Conservation (phyloP, 2,113 vertebrate genomes). For the Theristicus caerulescens region DNA sequence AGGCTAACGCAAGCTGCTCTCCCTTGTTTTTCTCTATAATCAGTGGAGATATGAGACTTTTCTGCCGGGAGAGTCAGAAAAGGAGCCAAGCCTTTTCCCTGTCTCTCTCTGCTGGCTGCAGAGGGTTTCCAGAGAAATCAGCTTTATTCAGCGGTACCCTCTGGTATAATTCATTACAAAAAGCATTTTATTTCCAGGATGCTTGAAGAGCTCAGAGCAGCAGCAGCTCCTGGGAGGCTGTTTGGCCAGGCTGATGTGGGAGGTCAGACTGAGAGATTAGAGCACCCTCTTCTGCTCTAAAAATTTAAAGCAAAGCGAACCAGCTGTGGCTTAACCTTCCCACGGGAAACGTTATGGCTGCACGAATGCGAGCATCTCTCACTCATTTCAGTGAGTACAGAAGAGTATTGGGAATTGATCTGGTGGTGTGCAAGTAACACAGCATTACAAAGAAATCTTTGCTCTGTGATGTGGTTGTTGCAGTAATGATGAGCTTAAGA, state of each 20-base stretch:
- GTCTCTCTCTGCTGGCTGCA: neutral
- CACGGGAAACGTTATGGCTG: neutral
- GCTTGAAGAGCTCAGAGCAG: neutral
- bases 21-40: neutral
- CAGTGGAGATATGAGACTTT: neutral
- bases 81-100: neutral
- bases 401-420: neutral
- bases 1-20: neutral
- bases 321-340: neutral
- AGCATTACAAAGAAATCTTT: neutral
- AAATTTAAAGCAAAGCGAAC: neutral
- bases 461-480: neutral
- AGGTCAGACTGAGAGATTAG: slow-evolving; percentile 28
- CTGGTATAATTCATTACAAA: neutral
- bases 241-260: neutral
- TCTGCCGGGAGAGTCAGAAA: neutral
- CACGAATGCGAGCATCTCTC: accelerated
- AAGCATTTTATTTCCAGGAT: neutral
- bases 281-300: slow-evolving; percentile 65
- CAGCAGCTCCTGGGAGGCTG: neutral
- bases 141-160: neutral
- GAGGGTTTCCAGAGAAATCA: neutral
- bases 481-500: neutral
- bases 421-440: neutral
- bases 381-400: accelerated